Base-by-base conservation (phyloP, 2,113 vertebrate genomes). In the Rhodinocichla rosea region DNA sequence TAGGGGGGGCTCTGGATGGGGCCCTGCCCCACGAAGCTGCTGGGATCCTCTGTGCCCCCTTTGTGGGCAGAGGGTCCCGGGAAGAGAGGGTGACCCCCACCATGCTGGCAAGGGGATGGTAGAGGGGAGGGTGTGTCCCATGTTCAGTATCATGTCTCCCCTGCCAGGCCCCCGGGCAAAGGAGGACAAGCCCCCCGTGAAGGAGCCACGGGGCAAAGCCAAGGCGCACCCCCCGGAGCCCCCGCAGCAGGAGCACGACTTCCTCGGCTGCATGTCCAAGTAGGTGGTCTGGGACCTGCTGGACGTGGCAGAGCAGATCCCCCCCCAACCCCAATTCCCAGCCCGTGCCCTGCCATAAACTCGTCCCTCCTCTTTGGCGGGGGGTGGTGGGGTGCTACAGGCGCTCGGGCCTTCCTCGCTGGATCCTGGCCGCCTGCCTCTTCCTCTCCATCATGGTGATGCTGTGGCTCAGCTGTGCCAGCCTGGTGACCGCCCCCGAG, bases 401-500 rank as follows among this genome's bases (percentile, higher is more conserved):
- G 97, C 99, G 99, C 94, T 99, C 99, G 0, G 99, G 99, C 23
- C 98, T 99, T 74, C 99, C 99, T 3, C 99, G 99, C 40, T 99
- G 99, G 99, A 99, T 99, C 95, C 97, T 99, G 95, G 99, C 99
- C 1, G 98, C 98, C 69, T 99, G 99, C 93, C 98, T 99, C 95
- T 99, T 99, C 97, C 98, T 99, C 64, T 99, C 99, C 15, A 98
- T 99, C 97, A 97, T 99, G 98, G 99, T 99, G 87, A 99, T 99
- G 99, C 94, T 99, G 92, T 99, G 99, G 99, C 98, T 99, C 45
- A 99, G 99, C 97, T 99, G 99, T 20, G 99, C 99, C 96, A 99
- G 99, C 26, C 95, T 99, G 62, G 99, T 99, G 92, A 99, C 99
- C 0, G 99, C 99, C 2, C 99, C 99, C 0, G 99, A 99, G 96